Conservation (phyloP, 2,113 vertebrate species). For the Pipra filicauda region DNA sequence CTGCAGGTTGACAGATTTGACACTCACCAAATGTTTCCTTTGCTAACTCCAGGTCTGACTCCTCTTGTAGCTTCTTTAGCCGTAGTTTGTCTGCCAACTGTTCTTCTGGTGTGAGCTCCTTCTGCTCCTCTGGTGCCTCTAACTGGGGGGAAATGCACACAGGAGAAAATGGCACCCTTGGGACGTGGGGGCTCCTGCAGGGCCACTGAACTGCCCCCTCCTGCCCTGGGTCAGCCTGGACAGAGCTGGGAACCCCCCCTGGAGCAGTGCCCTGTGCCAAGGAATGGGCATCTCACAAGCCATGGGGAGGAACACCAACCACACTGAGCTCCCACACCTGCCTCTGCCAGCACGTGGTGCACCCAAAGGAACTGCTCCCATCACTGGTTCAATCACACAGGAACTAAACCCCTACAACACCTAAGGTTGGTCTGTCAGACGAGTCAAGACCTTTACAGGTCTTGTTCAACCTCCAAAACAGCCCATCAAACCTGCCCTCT, state of each 20-base stretch:
- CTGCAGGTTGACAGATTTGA: background rate
- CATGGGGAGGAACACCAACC: background rate
- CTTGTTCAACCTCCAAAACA: background rate
- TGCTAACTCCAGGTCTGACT: constrained; percentile 90
- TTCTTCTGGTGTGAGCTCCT: constrained; percentile 84
- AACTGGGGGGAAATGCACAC: constrained; percentile 21
- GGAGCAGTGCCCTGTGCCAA: background rate
- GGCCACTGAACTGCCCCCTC: accelerated
- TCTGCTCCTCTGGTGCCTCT: constrained; percentile 74
- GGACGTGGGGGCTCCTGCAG: background rate
- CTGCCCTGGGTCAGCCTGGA: background rate
- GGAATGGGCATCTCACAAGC: background rate
- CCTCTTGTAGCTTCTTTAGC: constrained; percentile 92
- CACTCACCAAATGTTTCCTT: constrained; percentile 93
- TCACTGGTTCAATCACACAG: background rate
- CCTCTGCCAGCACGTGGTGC: background rate
- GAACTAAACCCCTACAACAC: background rate
- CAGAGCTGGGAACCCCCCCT: background rate
- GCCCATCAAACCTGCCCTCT: background rate
- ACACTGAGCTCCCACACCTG: background rate
- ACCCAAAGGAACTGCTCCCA: background rate
- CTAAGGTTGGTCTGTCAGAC: background rate
- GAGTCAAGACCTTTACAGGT: background rate
- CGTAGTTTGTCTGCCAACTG: constrained; percentile 88
- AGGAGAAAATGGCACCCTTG: background rate